Percentiles rank a stretch among this genome's conserved stretches.
These are phyloP conservation scores for Heterodera filipjevi DNA, from an alignment of 2,888 invertebrate genomes.

Conservation along the genomic window DNA sequence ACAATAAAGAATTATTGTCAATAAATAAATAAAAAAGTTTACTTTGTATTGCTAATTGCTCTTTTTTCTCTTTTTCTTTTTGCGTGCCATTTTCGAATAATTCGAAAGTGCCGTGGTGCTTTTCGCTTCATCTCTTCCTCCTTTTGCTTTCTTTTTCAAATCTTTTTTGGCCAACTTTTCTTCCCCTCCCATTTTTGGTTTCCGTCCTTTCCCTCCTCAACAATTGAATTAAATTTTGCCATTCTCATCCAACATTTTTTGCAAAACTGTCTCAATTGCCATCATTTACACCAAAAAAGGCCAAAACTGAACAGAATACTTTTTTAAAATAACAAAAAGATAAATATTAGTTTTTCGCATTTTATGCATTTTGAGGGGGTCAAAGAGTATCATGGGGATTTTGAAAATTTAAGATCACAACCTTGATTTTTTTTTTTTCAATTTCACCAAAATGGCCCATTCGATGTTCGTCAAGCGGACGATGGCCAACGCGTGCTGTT, in stretches of 20 bases:
- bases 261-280: background rate
- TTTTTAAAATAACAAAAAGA: no score
- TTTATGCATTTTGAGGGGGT: no score
- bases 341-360: no score
- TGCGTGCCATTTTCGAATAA: background rate
- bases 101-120: background rate
- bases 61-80: background rate
- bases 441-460: conserved; percentile 9
- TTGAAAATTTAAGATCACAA: no score
- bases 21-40: no score
- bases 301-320: no score
- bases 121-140: no score
- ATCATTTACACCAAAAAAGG: background rate
- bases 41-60: background rate
- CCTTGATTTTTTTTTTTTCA: no score
- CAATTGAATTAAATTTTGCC: conserved; percentile 10
- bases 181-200: background rate
- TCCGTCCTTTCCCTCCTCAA: background rate
- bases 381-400: no score
- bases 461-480: conserved; percentile 38
- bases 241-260: background rate
- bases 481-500: conserved; percentile 42
- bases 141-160: no score
- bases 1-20: no score
- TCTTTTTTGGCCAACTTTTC: background rate